These are phyloP conservation scores for Epinotia ramella DNA, from an alignment of 2,888 invertebrate species.

Conservation along the genomic window DNA sequence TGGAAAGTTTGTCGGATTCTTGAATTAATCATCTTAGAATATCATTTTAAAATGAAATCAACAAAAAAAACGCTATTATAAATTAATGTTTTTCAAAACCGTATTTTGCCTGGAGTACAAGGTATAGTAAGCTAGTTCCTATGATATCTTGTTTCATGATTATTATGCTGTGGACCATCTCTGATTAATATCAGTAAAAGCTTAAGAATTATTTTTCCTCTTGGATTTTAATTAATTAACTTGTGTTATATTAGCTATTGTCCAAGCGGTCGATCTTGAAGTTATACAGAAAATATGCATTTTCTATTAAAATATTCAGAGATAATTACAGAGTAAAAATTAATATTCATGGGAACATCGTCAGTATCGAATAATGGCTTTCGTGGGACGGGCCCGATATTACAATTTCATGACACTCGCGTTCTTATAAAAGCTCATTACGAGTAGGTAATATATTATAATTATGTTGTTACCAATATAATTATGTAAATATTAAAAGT, in stretches of 20 bases:
- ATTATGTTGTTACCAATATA: background rate
- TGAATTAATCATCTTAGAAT: too few relatives aligned
- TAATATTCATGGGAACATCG: constrained; percentile 37
- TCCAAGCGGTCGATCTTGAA: constrained; percentile 1
- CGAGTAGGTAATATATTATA: background rate
- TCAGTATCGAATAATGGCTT: constrained; percentile 27
- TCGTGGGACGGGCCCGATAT: background rate
- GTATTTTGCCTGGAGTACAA: too few relatives aligned
- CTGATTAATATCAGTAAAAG: too few relatives aligned
- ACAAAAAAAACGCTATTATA: too few relatives aligned
- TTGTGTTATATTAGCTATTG: background rate
- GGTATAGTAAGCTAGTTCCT: too few relatives aligned
- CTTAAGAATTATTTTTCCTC: background rate
- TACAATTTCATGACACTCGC: constrained; percentile 7
- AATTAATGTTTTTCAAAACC: too few relatives aligned
- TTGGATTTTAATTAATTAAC: background rate
- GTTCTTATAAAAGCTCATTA: constrained; percentile 1
- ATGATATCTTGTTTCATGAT: too few relatives aligned
- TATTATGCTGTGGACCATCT: too few relatives aligned
- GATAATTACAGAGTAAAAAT: constrained; percentile 28
- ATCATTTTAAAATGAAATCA: too few relatives aligned
- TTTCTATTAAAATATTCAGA: constrained; percentile 21
- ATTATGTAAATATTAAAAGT: background rate
- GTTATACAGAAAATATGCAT: constrained; percentile 13
- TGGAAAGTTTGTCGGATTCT: too few relatives aligned